Evolutionary conservation across 2,888 invertebrate genomes (phyloP), one percentile per base, ranked within the genome.

Genomic region (Drosophila nr. fundita): DNA sequence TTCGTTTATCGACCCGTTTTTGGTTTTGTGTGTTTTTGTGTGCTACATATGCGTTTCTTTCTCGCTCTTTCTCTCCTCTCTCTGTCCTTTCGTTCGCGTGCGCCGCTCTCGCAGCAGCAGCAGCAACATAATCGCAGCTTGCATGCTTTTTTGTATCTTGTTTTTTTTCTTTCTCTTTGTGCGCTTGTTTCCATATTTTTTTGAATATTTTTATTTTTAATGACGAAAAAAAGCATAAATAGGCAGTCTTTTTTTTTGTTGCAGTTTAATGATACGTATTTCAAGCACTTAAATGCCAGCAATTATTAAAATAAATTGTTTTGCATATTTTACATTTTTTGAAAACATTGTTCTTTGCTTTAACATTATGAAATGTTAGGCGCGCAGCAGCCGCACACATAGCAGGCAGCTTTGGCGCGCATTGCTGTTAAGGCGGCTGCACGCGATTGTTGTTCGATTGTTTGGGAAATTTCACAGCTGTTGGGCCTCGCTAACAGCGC

Each of bases 1-100:
- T 89, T 85, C 85, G 88, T 85, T 85, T 85, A 85, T 85, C 85
- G 85, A 85, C 85, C 85, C 89, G 85, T 89, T 85, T 76, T 74
- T 72, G 68, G 83, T 76, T 77, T 78, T 75, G 78, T 82, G 77
- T 86, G 76, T 84, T 82, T 78, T 73, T 82, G 82, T 86, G 83
- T 81, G 76, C 87, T 86, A 87, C 86, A 87, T 87, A 82, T 85
- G 86, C 73, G 68, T 69, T 71, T 64, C 67, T 62, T 64, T 68
- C 67, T 68, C 68, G 59, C 76, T 76, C 80, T 69, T 65, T 80
- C 61, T 60, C 49, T 53, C 57, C 76, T 7, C 29, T 80, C 50
- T 70, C 54, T 53, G 34, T 42, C 21, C 42, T 21, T 62, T 62
- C 49, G 59, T 63, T 79, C 67, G 76, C 67, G 80, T 78, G 80